Percentiles rank a stretch among this genome's conserved stretches.
Evolutionary conservation across 2,797 vertebrate genomes (phyloP).

Genomic region (Paguma larvata): DNA sequence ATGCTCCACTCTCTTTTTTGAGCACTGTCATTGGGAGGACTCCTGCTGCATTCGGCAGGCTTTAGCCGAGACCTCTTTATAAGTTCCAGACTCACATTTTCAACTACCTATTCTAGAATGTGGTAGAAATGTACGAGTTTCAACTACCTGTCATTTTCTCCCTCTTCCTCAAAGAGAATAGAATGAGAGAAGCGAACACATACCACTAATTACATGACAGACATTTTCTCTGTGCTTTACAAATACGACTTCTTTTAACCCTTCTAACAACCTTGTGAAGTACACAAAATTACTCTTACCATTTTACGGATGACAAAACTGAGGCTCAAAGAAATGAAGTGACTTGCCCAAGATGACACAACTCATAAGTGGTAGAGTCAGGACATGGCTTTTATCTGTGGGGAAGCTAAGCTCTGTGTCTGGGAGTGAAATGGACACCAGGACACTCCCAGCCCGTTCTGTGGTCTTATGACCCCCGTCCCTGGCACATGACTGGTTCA

Average conservation of each 20-base stretch:
- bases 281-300: not conserved
- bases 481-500: not conserved
- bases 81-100: constrained; percentile 3
- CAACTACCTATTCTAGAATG: not conserved
- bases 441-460: not conserved
- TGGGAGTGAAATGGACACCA: not conserved
- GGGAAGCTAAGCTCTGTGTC: not conserved
- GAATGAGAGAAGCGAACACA: not conserved
- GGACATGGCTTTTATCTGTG: not conserved
- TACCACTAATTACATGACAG: not conserved
- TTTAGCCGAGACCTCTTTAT: not conserved
- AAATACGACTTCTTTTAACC: not conserved
- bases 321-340: not conserved
- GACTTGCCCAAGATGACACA: not conserved
- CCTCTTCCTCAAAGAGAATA: constrained; percentile 5
- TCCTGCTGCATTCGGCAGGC: not conserved
- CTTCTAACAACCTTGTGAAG: not conserved
- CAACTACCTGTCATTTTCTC: not conserved
- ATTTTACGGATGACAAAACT: not conserved
- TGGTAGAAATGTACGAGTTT: not conserved
- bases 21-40: not conserved
- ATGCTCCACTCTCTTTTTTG: not conserved
- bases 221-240: not conserved
- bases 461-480: not conserved
- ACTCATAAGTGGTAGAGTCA: not conserved